phyloP scores from a whole-genome alignment of 1,140 invertebrate genomes.

The Brachionus asplanchnoidis region DNA sequence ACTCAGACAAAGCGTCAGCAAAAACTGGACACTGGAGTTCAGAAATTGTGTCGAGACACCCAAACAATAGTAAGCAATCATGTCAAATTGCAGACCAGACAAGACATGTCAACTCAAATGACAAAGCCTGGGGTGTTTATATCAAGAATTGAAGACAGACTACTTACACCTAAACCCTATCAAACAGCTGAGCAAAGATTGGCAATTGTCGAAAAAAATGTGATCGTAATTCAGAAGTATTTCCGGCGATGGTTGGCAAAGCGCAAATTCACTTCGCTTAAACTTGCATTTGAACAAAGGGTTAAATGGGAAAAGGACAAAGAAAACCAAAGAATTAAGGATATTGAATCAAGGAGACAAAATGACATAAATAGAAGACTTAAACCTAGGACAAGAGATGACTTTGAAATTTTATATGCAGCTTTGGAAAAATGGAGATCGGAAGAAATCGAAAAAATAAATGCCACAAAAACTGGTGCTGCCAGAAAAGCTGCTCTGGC shows the following conservation, averaged over 20 bases:
- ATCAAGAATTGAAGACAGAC: constrained; percentile 50
- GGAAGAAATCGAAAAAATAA: constrained; percentile 54
- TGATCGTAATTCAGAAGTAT: constrained; percentile 48
- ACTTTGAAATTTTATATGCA: constrained; percentile 57
- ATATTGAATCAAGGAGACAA: constrained; percentile 48
- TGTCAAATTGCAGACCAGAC: constrained; percentile 51
- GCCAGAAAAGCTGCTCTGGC: constrained; percentile 56
- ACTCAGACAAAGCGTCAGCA: constrained; percentile 53
- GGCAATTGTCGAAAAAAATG: constrained; percentile 18
- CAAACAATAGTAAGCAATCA: constrained; percentile 54
- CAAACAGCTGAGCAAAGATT: constrained; percentile 53
- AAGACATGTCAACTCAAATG: constrained; percentile 57
- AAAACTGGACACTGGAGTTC: constrained; percentile 46
- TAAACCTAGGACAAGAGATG: constrained; percentile 56
- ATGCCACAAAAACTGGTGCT: constrained; percentile 50
- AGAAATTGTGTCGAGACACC: constrained; percentile 52
- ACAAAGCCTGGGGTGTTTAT: constrained; percentile 55
- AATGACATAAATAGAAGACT: constrained; percentile 55
- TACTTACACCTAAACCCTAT: constrained; percentile 53
- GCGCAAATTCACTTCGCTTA: constrained; percentile 44
- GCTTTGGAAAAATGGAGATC: constrained; percentile 54
- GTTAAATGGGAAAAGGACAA: constrained; percentile 45
- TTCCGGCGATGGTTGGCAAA: constrained; percentile 47
- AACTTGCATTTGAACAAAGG: constrained; percentile 31
- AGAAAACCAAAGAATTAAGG: constrained; percentile 47